phyloP scores from a whole-genome alignment of 2,113 vertebrate species.

The Anolis carolinensis region DNA sequence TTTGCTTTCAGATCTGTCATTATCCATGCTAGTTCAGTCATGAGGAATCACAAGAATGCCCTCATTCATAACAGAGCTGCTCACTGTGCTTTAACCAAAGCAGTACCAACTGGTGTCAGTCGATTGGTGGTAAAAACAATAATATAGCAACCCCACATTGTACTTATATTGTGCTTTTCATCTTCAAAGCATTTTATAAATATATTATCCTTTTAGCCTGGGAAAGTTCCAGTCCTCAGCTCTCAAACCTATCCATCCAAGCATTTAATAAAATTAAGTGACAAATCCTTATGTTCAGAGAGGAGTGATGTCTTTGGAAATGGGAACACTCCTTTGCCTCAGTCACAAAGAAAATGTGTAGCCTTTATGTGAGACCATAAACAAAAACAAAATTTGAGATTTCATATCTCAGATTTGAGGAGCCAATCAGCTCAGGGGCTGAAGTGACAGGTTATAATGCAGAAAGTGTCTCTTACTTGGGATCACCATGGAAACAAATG shows the following conservation, averaged over 20 bases:
- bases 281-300: neutral
- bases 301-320: neutral
- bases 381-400: neutral
- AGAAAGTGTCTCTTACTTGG: neutral
- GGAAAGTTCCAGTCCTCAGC: neutral
- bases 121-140: neutral
- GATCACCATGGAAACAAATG: neutral
- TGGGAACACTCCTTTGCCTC: neutral
- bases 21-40: neutral
- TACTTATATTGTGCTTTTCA: constrained; percentile 16
- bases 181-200: constrained; percentile 22
- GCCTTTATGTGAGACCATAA: neutral
- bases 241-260: neutral
- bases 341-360: neutral
- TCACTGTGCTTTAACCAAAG: constrained; percentile 18
- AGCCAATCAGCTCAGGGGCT: neutral
- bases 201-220: constrained; percentile 4
- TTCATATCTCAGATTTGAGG: neutral
- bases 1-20: constrained; percentile 20
- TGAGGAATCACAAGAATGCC: neutral
- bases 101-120: neutral
- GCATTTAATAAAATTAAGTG: neutral
- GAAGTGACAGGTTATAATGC: neutral
- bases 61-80: neutral
- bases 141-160: neutral